Conservation (phyloP, 1,140 invertebrate genomes). For the Pinna nobilis region DNA sequence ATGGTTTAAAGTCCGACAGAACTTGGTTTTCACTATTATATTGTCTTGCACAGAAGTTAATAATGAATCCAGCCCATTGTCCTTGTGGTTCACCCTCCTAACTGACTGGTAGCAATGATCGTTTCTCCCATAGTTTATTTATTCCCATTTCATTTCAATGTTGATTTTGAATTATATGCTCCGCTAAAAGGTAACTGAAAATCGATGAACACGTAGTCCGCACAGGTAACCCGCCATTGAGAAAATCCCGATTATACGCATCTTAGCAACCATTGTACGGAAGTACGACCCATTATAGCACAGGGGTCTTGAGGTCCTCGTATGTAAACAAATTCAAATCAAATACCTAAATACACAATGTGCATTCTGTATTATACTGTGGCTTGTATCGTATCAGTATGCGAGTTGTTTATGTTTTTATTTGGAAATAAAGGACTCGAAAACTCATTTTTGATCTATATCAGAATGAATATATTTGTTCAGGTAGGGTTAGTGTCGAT, state of each 20-base stretch:
- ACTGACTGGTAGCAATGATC: not conserved
- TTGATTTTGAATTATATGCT: not conserved
- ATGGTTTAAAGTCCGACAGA: slow-evolving; percentile 19
- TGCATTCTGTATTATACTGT: not conserved
- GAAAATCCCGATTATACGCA: not conserved
- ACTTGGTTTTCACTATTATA: not conserved
- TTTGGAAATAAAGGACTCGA: too few relatives aligned
- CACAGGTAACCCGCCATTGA: not conserved
- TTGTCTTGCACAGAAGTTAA: not conserved
- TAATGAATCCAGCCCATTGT: not conserved
- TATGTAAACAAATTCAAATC: not conserved
- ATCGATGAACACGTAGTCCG: not conserved
- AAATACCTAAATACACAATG: not conserved
- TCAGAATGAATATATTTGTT: too few relatives aligned
- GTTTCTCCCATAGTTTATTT: not conserved
- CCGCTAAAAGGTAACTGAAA: not conserved
- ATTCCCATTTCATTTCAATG: not conserved
- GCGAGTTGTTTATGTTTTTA: too few relatives aligned
- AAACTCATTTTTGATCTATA: too few relatives aligned
- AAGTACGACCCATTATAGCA: not conserved
- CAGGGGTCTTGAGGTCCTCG: not conserved
- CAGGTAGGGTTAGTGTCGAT: too few relatives aligned
- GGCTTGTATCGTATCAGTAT: too few relatives aligned
- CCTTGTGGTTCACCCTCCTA: not conserved
- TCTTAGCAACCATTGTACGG: slow-evolving; percentile 20